Base-by-base conservation (phyloP, 2,113 vertebrate species). In the Oryzias melastigma region DNA sequence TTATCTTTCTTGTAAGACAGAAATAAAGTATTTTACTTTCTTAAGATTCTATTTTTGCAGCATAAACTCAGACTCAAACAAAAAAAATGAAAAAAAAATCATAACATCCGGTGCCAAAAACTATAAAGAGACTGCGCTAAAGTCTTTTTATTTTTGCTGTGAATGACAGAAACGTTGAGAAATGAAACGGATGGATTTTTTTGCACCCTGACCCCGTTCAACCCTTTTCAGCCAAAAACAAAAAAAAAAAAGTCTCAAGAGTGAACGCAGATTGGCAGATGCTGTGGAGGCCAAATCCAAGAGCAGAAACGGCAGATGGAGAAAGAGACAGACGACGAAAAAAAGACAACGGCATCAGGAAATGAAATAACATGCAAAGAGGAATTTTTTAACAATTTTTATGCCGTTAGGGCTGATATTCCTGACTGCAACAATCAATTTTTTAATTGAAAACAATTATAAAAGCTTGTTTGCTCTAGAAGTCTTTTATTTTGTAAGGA, bases 201-300 rank as follows among this genome's bases (percentile, higher is more conserved):
- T 45, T 65, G 73, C 83, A 82, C 81, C 86, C 74, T 88, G 83
- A 87, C 83, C 86, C 81, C 86, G 85, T 85, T 73, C 56, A 25
- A 86, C 76, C 82, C 83, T 51, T 78, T 63, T 82, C 80, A 83
- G 80, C 84, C 81, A 40, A 48, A 71, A 58, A 52, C n/a, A 14
- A 45, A 77, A 54, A 63, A 62, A 35, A 35, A 52, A 14, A 45
- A 41, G 29, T 20, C 48, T 74, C 45, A 51, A 52, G 71, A 51
- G 62, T 14, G 63, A 78, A 40, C 40, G 51, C 50, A 69, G 58
- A 65, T 71, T 68, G 64, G 71, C 59, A 75, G 52, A 52, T 40
- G 3, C 50, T 58, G 55, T 7, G 19, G 60, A 56, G 50, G 49
- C 48, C 56, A 53, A 45, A 50, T 17, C 40, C 46, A 62, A 35